A percentile compares a stretch with the other conserved stretches of the same genome.
phyloP scores from a whole-genome alignment of 2,888 invertebrate species.

The Idaea dimidiata region DNA sequence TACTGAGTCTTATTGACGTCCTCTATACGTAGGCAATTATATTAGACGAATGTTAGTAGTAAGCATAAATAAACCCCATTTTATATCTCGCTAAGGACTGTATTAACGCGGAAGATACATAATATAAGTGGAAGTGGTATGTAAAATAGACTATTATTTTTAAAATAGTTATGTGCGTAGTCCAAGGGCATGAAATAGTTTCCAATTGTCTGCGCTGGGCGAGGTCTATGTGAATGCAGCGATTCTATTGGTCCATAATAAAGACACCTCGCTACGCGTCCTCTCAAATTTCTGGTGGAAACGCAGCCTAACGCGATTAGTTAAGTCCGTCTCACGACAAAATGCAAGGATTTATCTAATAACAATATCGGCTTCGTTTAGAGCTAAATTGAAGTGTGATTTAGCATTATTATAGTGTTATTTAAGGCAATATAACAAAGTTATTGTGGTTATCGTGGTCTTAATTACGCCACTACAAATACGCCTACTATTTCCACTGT shows the following conservation, averaged over 20 bases:
- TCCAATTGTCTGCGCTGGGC: too few relatives aligned
- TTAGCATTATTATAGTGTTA: not conserved
- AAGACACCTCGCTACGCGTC: too few relatives aligned
- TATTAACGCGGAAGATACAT: constrained; percentile 25
- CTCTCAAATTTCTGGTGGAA: too few relatives aligned
- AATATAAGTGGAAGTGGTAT: constrained; percentile 10
- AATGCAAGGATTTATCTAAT: not conserved
- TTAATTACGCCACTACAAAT: not conserved
- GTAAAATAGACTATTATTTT: not conserved
- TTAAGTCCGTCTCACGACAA: not conserved
- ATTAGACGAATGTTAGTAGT: constrained; percentile 72
- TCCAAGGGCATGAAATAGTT: too few relatives aligned
- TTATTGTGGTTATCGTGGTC: not conserved
- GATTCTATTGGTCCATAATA: too few relatives aligned
- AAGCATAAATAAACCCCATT: constrained; percentile 71
- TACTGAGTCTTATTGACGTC: constrained; percentile 72
- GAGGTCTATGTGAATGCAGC: too few relatives aligned
- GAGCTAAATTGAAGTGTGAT: not conserved
- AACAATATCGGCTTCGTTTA: not conserved
- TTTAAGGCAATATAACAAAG: not conserved
- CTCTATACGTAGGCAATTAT: constrained; percentile 75
- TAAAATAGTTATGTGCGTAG: too few relatives aligned
- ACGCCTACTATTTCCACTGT: not conserved
- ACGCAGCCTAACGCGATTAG: not conserved
- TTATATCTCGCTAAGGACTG: constrained; percentile 41